These are phyloP conservation scores for Eupithecia dodoneata DNA, from an alignment of 2,888 invertebrate species.

Conservation along the genomic window DNA sequence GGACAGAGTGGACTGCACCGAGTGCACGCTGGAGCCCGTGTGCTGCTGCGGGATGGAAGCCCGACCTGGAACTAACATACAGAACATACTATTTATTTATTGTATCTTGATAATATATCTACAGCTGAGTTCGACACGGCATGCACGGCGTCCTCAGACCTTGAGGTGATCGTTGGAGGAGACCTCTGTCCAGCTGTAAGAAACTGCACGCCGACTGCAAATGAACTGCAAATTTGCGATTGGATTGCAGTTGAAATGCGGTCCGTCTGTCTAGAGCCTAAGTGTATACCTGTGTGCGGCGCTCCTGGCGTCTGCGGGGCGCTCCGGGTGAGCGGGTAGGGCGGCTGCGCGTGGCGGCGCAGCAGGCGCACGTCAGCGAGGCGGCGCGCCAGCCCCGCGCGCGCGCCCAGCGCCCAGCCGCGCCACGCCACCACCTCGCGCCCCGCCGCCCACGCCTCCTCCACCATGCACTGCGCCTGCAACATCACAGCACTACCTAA, in stretches of 20 bases:
- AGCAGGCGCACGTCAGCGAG: slow-evolving; percentile 68
- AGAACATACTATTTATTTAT: too few species aligned
- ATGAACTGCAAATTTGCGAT: too few species aligned
- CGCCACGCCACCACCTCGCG: slow-evolving; percentile 81
- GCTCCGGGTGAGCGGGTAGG: slow-evolving; percentile 85
- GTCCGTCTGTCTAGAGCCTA: too few species aligned
- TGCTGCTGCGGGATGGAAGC: slow-evolving; percentile 76
- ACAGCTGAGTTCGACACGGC: too few species aligned
- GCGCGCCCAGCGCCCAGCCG: slow-evolving; percentile 85
- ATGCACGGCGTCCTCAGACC: too few species aligned
- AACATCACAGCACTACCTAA: not conserved
- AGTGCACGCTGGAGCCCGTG: slow-evolving; percentile 77
- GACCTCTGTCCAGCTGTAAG: too few species aligned
- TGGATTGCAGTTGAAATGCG: too few species aligned
- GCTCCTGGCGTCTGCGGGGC: slow-evolving; percentile 82
- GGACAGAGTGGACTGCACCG: slow-evolving; percentile 49
- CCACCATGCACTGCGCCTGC: slow-evolving; percentile 89
- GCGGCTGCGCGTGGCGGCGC: slow-evolving; percentile 90
- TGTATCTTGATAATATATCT: too few species aligned
- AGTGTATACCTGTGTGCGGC: slow-evolving; percentile 86
- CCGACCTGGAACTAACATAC: slow-evolving; percentile 31
- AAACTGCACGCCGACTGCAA: too few species aligned
- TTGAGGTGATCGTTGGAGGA: too few species aligned
- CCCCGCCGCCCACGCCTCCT: slow-evolving; percentile 89
- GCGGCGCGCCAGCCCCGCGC: slow-evolving; percentile 83